Evolutionary conservation across 1,140 invertebrate species (phyloP).

Genomic region (Centruroides vittatus): DNA sequence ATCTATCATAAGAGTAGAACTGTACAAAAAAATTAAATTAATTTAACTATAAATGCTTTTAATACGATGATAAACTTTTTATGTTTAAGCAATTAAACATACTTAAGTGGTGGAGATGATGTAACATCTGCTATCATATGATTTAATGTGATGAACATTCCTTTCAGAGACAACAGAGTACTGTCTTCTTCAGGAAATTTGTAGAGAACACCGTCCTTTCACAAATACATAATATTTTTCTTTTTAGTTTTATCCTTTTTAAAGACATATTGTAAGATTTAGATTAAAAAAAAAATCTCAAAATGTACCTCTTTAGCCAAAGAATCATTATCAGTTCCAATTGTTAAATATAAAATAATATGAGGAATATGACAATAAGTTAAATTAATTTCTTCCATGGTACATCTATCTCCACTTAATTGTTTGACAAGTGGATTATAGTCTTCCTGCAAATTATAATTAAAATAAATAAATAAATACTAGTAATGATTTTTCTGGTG

Average conservation of each 20-base stretch:
- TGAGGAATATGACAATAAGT: no score
- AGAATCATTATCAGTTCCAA: neutral
- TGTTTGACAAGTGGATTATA: no score
- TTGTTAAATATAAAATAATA: no score
- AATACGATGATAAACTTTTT: no score
- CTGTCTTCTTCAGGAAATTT: slow-evolving; percentile 26
- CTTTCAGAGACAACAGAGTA: slow-evolving; percentile 25
- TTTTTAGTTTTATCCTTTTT: no score
- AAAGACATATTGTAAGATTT: no score
- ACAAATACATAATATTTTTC: no score
- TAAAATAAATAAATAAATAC: no score
- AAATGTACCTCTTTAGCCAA: neutral
- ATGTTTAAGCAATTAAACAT: neutral
- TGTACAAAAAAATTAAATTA: slow-evolving; percentile 18
- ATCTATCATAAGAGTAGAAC: slow-evolving; percentile 21
- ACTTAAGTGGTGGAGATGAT: slow-evolving; percentile 7
- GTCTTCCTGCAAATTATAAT: no score
- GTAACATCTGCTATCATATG: slow-evolving; percentile 27
- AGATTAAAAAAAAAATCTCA: neutral
- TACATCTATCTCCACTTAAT: no score
- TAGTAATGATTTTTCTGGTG: no score
- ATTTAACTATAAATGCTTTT: slow-evolving; percentile 17
- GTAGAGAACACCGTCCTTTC: slow-evolving; percentile 25
- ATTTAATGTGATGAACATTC: slow-evolving; percentile 29
- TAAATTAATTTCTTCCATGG: no score